Evolutionary conservation across 2,888 invertebrate species (phyloP).

Genomic region (Drosophila rellima): DNA sequence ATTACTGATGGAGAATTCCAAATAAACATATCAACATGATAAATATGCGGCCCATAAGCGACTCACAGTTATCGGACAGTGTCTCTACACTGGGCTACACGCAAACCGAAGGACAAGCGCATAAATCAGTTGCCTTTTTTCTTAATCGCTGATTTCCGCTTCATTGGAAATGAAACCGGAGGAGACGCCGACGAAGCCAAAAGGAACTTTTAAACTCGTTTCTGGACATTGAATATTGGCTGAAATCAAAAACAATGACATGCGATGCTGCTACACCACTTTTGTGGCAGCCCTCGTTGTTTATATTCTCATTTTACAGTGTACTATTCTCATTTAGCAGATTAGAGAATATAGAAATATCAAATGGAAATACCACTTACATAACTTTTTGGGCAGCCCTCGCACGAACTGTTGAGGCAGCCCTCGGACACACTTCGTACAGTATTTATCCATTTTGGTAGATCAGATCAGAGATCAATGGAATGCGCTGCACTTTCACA

Average conservation of each 20-base stretch:
- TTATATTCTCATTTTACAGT: neutral
- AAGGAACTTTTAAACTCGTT: constrained; percentile 43
- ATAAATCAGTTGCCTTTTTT: constrained; percentile 63
- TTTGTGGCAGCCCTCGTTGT: constrained; percentile 41
- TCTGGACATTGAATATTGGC: constrained; percentile 3
- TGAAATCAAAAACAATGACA: neutral
- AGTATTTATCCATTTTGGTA: no score
- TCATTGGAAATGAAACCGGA: constrained; percentile 64
- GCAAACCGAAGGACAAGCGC: constrained; percentile 77
- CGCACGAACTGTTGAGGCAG: no score
- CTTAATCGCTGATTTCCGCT: constrained; percentile 79
- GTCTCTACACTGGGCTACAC: constrained; percentile 50
- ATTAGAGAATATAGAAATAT: no score
- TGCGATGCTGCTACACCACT: constrained; percentile 1
- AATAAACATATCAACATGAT: constrained; percentile 77
- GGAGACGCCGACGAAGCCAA: constrained; percentile 3
- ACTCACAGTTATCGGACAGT: constrained; percentile 53
- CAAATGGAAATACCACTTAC: no score
- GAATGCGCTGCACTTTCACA: neutral
- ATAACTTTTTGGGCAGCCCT: no score
- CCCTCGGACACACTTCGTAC: no score
- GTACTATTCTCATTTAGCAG: neutral
- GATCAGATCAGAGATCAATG: neutral
- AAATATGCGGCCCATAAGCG: constrained; percentile 72
- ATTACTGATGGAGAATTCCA: constrained; percentile 24